These are phyloP conservation scores for Lasius platythorax DNA, from an alignment of 2,888 invertebrate genomes.

Conservation along the genomic window DNA sequence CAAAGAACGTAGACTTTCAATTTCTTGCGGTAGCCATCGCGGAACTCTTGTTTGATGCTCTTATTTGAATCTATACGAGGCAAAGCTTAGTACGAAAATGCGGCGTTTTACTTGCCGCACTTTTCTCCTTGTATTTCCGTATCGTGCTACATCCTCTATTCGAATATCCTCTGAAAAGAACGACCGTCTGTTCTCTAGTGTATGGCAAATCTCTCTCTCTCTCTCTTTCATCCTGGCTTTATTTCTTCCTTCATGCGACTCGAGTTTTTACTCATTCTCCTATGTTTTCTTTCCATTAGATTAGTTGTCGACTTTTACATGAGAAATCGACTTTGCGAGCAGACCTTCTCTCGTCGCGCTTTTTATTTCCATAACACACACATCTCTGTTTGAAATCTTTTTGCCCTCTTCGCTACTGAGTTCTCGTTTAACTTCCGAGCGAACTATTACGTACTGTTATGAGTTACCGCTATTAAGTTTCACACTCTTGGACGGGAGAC, in stretches of 20 bases:
- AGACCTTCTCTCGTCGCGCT: not conserved
- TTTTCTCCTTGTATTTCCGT: conserved; percentile 29
- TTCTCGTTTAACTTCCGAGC: not conserved
- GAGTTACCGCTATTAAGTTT: not conserved
- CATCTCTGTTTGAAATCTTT: not conserved
- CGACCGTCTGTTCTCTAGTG: conserved; percentile 28
- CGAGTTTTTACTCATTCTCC: conserved; percentile 26
- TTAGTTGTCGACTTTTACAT: conserved; percentile 39
- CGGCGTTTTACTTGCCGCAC: conserved; percentile 36
- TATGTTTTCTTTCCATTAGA: conserved; percentile 35
- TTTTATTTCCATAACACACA: not conserved
- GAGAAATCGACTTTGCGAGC: conserved; percentile 32
- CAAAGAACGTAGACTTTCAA: conserved; percentile 62
- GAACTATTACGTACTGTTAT: not conserved
- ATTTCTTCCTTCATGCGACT: not conserved
- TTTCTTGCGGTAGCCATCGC: conserved; percentile 51
- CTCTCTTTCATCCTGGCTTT: not conserved
- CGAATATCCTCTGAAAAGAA: conserved; percentile 30
- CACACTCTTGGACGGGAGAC: not conserved
- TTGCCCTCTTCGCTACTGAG: not conserved
- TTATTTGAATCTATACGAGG: conserved; percentile 66
- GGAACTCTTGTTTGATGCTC: conserved; percentile 60
- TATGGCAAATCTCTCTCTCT: conserved; percentile 10
- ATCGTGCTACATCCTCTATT: conserved; percentile 7
- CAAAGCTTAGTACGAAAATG: conserved; percentile 51